A percentile compares a stretch with the other conserved stretches of the same genome.
Conservation (phyloP, 2,113 vertebrate genomes). For the Eublepharis macularius region DNA sequence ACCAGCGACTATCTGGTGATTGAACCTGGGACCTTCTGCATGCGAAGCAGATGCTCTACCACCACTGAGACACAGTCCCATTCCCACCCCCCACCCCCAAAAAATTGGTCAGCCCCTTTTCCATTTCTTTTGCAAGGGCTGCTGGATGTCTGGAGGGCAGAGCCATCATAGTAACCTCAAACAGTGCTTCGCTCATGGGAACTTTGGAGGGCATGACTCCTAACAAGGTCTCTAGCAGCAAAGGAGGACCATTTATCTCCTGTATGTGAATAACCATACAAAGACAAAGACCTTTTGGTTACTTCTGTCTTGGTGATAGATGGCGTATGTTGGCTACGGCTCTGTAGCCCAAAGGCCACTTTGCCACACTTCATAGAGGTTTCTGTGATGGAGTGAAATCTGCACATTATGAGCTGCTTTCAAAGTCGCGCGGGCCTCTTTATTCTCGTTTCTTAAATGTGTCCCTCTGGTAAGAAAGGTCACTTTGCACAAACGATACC, state of each 20-base stretch:
- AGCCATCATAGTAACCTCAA: neutral
- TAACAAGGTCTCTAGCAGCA: too few relatives aligned
- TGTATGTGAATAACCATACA: too few relatives aligned
- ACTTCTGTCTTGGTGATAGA: neutral
- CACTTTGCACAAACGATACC: conserved; percentile 55
- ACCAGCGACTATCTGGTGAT: too few relatives aligned
- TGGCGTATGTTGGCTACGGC: neutral
- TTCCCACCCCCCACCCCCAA: too few relatives aligned
- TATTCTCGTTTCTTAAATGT: conserved; percentile 26
- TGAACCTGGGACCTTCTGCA: too few relatives aligned
- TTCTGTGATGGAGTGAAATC: conserved; percentile 6
- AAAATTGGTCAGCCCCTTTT: neutral
- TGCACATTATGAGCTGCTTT: neutral
- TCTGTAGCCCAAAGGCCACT: neutral
- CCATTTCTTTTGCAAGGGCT: neutral
- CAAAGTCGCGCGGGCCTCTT: conserved; percentile 17
- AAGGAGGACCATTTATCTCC: neutral
- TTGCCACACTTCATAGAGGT: neutral
- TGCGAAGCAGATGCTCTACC: too few relatives aligned
- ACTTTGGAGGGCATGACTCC: neutral
- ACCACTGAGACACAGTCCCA: too few relatives aligned
- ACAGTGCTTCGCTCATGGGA: neutral
- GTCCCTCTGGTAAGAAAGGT: conserved; percentile 56
- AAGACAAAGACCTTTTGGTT: neutral
- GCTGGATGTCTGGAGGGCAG: neutral